These are phyloP conservation scores for Rambutsinella grinnellia DNA, from an alignment of 2,888 invertebrate species.

Conservation along the genomic window DNA sequence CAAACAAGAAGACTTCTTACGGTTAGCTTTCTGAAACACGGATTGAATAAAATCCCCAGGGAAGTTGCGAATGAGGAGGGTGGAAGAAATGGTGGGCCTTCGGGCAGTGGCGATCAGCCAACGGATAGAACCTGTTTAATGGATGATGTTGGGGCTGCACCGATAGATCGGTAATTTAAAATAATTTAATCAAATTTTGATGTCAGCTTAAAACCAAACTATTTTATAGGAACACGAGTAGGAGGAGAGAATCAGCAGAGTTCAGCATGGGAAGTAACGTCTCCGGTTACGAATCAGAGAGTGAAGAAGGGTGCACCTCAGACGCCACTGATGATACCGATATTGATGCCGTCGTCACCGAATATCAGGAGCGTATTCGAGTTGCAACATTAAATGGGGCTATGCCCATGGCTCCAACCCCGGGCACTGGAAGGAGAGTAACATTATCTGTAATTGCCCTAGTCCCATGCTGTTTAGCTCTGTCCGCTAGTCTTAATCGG, in stretches of 20 bases:
- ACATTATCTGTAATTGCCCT: conserved; percentile 63
- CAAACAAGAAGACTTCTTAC: conserved; percentile 61
- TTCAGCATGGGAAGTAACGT: conserved; percentile 65
- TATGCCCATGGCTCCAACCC: conserved; percentile 61
- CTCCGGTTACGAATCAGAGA: conserved; percentile 69
- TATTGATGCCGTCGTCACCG: conserved; percentile 83
- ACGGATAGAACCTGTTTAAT: conserved; percentile 63
- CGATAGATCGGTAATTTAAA: conserved; percentile 57
- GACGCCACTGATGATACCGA: conserved; percentile 74
- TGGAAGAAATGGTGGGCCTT: conserved; percentile 33
- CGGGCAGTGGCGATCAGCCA: conserved; percentile 22
- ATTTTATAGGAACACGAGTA: too few species aligned
- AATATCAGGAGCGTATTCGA: conserved; percentile 73
- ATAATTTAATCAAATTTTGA: not conserved
- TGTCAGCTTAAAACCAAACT: not conserved
- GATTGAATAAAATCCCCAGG: conserved; percentile 60
- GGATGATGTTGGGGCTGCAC: conserved; percentile 62
- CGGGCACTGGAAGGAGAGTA: conserved; percentile 66
- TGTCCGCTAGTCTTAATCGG: conserved; percentile 69
- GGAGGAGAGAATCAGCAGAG: conserved; percentile 60
- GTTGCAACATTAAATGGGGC: conserved; percentile 64
- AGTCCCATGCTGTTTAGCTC: conserved; percentile 61
- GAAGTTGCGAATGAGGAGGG: conserved; percentile 61
- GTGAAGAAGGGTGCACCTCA: conserved; percentile 69
- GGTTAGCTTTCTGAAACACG: conserved; percentile 63